phyloP scores from a whole-genome alignment of 2,113 vertebrate genomes.

The Pavo muticus region DNA sequence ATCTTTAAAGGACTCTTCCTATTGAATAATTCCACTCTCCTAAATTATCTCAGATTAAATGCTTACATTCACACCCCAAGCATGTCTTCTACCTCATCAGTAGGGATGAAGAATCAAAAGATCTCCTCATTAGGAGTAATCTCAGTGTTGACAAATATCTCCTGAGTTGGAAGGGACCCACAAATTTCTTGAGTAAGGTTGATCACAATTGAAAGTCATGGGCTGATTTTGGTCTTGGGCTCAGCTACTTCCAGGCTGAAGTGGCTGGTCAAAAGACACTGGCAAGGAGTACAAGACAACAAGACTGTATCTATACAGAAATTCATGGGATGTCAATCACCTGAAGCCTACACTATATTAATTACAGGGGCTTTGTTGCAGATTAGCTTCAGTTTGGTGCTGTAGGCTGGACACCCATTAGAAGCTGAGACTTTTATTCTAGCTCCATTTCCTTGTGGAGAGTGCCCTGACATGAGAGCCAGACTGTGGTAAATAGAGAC shows the following conservation, averaged over 20 bases:
- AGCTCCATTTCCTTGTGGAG: fast-evolving
- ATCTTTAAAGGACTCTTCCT: background rate
- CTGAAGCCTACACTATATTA: background rate
- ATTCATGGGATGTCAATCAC: fast-evolving
- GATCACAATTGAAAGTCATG: fast-evolving
- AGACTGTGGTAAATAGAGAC: background rate
- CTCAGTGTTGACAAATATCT: background rate
- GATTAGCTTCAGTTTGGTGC: background rate
- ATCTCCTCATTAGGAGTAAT: fast-evolving
- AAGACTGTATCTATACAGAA: background rate
- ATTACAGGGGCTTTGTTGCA: background rate
- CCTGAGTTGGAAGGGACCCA: background rate
- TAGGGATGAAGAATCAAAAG: fast-evolving
- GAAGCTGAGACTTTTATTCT: background rate
- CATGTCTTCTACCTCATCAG: background rate
- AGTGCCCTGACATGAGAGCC: background rate
- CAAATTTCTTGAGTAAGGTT: background rate
- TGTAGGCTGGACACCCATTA: background rate
- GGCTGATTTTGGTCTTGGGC: background rate
- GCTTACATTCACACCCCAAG: background rate
- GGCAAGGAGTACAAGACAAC: background rate
- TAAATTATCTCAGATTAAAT: background rate
- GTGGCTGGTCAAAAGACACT: background rate
- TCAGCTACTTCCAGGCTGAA: background rate
- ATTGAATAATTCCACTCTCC: background rate